Evolutionary conservation across 2,888 invertebrate species (phyloP).

Genomic region (Spilosoma lubricipeda): DNA sequence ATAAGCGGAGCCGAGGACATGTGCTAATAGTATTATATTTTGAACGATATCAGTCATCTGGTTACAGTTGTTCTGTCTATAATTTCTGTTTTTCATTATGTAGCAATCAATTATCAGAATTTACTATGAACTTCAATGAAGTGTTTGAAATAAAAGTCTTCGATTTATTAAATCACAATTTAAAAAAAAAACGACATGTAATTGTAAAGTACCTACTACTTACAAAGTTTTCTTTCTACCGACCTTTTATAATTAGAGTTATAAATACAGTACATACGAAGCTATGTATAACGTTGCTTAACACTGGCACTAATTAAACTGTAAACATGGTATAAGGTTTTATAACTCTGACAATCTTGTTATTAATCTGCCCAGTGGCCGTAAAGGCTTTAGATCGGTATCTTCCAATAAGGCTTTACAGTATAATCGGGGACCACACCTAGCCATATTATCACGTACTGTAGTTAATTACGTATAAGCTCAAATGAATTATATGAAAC

Average conservation of each 20-base stretch:
- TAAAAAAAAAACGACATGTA: neutral
- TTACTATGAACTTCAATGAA: no score
- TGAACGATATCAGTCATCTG: no score
- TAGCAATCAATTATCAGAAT: no score
- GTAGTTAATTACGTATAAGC: neutral
- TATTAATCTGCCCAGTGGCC: conserved; percentile 17
- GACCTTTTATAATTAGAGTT: no score
- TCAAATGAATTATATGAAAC: neutral
- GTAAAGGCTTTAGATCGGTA: conserved; percentile 12
- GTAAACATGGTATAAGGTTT: conserved; percentile 8
- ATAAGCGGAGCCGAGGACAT: no score
- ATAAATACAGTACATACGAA: neutral
- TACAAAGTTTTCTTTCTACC: no score
- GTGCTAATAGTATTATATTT: no score
- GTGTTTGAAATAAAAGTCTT: no score
- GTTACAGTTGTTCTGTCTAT: no score
- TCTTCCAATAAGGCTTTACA: conserved; percentile 8
- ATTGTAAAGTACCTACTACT: neutral
- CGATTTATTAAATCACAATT: no score
- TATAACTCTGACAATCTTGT: conserved; percentile 17
- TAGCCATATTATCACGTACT: neutral
- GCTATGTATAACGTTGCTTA: neutral
- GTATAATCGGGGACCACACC: conserved; percentile 9
- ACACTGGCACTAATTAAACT: neutral
- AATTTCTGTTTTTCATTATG: no score